phyloP scores from a whole-genome alignment of 2,797 vertebrate species.

The Trachops cirrhosus region DNA sequence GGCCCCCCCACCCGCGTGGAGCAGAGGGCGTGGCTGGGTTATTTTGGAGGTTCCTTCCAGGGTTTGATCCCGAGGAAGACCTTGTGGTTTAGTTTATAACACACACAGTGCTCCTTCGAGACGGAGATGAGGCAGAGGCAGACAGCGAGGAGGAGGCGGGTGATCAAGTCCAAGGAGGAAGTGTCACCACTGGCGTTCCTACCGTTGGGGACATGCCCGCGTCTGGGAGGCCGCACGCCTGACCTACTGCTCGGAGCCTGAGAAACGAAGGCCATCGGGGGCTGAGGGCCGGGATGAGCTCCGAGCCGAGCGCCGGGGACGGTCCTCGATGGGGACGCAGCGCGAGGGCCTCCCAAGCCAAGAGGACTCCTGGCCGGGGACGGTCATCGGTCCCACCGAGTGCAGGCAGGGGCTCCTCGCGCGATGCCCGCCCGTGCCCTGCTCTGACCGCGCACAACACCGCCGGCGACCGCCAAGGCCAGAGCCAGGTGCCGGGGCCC shows the following conservation, averaged over 20 bases:
- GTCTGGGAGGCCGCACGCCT: conserved; percentile 57
- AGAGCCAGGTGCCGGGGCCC: conserved; percentile 89
- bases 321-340: conserved; percentile 65
- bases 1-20: background rate
- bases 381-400: conserved; percentile 73
- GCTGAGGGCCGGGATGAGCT: conserved; percentile 60
- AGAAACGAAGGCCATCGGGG: conserved; percentile 40
- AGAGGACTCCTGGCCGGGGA: conserved; percentile 59
- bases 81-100: conserved; percentile 49
- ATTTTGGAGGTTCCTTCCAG: conserved; percentile 62
- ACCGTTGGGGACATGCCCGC: conserved; percentile 54
- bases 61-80: conserved; percentile 59
- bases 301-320: conserved; percentile 20
- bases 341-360: conserved; percentile 70
- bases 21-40: conserved; percentile 64
- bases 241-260: conserved; percentile 70
- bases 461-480: conserved; percentile 88
- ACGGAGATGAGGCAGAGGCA: background rate
- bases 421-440: conserved; percentile 82
- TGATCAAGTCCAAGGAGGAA: conserved; percentile 44
- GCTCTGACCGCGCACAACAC: conserved; percentile 84
- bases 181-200: conserved; percentile 44
- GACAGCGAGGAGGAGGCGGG: background rate
- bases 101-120: conserved; percentile 52
- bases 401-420: conserved; percentile 78